phyloP scores from a whole-genome alignment of 2,113 vertebrate genomes.

The Laterallus jamaicensis region DNA sequence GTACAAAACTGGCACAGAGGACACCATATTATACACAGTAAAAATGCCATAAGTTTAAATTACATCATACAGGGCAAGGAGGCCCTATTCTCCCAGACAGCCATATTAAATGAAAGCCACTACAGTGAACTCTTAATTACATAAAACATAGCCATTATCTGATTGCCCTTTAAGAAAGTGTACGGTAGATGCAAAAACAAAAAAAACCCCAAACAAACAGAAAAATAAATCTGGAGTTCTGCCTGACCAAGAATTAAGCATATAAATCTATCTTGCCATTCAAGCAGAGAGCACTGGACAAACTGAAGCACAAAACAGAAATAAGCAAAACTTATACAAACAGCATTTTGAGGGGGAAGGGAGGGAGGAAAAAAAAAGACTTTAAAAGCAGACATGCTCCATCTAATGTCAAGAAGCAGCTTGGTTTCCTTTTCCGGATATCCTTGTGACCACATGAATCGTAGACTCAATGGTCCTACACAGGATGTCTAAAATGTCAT shows the following conservation, averaged over 20 bases:
- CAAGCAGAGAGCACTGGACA: slow-evolving; percentile 89
- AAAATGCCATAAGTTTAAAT: slow-evolving; percentile 99
- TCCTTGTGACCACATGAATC: slow-evolving; percentile 92
- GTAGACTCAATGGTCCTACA: slow-evolving; percentile 96
- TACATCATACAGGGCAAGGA: slow-evolving; percentile 83
- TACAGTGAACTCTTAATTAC: slow-evolving; percentile 89
- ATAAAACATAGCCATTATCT: slow-evolving; percentile 87
- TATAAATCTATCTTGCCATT: slow-evolving; percentile 86
- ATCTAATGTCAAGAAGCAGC: slow-evolving; percentile 93
- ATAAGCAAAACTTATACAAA: slow-evolving; percentile 83
- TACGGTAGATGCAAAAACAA: slow-evolving; percentile 84
- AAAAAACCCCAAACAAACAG: neutral
- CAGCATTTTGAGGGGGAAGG: slow-evolving; percentile 45
- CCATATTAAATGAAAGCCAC: slow-evolving; percentile 94
- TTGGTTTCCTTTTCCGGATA: slow-evolving; percentile 85
- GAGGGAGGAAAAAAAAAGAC: neutral
- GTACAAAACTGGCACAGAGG: slow-evolving; percentile 99
- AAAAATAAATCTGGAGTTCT: slow-evolving; percentile 75
- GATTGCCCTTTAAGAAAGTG: slow-evolving; percentile 91
- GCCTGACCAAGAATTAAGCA: slow-evolving; percentile 83
- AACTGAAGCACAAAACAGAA: slow-evolving; percentile 87
- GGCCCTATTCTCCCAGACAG: slow-evolving; percentile 91
- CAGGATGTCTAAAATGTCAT: slow-evolving; percentile 95
- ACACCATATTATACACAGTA: slow-evolving; percentile 98
- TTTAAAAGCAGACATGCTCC: slow-evolving; percentile 81